A percentile compares a stretch with the other conserved stretches of the same genome.
These are phyloP conservation scores for Gasteruption jaculator DNA, from an alignment of 2,888 invertebrate species.

Conservation along the genomic window DNA sequence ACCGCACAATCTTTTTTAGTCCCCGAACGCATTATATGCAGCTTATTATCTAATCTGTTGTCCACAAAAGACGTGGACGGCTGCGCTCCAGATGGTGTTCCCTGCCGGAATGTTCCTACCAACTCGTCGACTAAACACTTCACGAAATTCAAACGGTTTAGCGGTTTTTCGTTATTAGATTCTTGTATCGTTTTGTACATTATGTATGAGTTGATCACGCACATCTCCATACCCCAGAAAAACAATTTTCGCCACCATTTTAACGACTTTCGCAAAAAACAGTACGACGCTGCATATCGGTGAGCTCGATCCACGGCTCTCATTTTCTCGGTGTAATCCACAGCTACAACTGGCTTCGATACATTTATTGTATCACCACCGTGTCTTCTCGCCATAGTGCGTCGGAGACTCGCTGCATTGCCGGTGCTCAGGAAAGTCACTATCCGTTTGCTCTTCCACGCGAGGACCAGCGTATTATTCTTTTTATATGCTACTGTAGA, in stretches of 20 bases:
- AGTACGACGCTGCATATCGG: conserved; percentile 6
- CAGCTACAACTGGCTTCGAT: conserved; percentile 18
- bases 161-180: conserved; percentile 4
- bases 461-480: conserved; percentile 17
- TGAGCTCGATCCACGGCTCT: conserved; percentile 7
- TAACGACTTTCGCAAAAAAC: no score
- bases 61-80: conserved; percentile 5
- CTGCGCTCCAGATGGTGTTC: conserved; percentile 1
- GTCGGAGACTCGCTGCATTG: conserved; percentile 15
- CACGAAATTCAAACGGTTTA: conserved; percentile 11
- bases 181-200: conserved; percentile 5
- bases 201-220: conserved; percentile 10
- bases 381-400: conserved; percentile 8
- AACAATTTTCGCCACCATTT: no score
- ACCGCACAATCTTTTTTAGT: conserved; percentile 11
- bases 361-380: conserved; percentile 18
- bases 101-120: no score
- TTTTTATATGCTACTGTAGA: conserved; percentile 7
- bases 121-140: conserved; percentile 9
- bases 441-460: conserved; percentile 26
- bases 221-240: conserved; percentile 11
- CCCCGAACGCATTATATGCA: conserved; percentile 11
- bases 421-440: conserved; percentile 21
- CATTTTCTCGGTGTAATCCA: conserved; percentile 20
- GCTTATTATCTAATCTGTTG: conserved; percentile 12